Percentiles rank a stretch among this genome's conserved stretches.
phyloP scores from a whole-genome alignment of 2,888 invertebrate species.

The Amphimallon solstitiale region DNA sequence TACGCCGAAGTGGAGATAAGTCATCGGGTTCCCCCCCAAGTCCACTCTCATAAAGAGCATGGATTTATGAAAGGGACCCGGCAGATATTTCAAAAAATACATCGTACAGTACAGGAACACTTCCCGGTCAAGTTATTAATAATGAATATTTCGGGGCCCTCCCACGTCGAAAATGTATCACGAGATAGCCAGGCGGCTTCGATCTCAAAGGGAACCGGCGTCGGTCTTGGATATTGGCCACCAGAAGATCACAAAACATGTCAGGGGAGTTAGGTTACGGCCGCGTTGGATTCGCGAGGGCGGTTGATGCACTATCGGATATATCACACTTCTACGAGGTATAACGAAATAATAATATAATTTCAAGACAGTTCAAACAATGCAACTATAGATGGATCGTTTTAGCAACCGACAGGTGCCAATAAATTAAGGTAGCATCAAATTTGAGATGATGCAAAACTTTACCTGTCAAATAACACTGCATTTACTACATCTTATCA shows the following conservation, averaged over 20 bases:
- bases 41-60: slow-evolving; percentile 42
- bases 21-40: slow-evolving; percentile 28
- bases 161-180: slow-evolving; percentile 60
- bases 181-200: slow-evolving; percentile 49
- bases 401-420: too few relatives aligned
- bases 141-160: slow-evolving; percentile 57
- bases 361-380: background rate
- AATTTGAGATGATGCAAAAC: too few relatives aligned
- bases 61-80: slow-evolving; percentile 46
- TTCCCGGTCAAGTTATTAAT: slow-evolving; percentile 50
- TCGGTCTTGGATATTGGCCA: slow-evolving; percentile 24
- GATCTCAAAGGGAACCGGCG: slow-evolving; percentile 49
- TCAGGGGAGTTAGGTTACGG: slow-evolving; percentile 16
- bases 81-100: slow-evolving; percentile 47
- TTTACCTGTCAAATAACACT: too few relatives aligned
- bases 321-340: slow-evolving; percentile 11
- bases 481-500: too few relatives aligned
- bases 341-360: background rate
- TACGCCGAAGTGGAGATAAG: slow-evolving; percentile 34
- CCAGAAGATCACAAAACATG: slow-evolving; percentile 12
- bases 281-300: slow-evolving; percentile 41
- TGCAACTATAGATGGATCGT: too few relatives aligned
- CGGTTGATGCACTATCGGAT: slow-evolving; percentile 36
- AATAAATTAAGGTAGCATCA: too few relatives aligned
- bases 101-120: slow-evolving; percentile 47